Evolutionary conservation across 1,140 invertebrate species (phyloP), one percentile per base, ranked within the genome.

Genomic region (Hestina assimilis): DNA sequence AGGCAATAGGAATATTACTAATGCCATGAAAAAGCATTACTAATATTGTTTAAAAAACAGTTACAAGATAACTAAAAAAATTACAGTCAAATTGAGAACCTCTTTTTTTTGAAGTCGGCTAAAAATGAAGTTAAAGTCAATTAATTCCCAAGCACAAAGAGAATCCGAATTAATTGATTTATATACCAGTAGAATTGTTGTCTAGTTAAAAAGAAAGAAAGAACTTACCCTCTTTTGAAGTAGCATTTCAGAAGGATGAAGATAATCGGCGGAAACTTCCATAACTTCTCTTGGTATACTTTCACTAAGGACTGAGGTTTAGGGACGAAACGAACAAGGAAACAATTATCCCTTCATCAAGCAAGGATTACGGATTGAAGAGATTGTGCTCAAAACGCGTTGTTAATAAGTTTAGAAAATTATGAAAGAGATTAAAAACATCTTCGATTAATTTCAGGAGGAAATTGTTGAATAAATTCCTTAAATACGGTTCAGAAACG

Each of bases 321-420:
- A 42, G 26, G 26, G 42, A 17, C 1, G 11, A 9, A 43, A 3
- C 9, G 23, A 48, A 45, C 40, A 54, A 45, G 42, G 31, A 55
- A 46, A 46, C 47, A 48, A 57, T 57, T 42, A 57, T 42, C 15
- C 21, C 15, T 35, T 15, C 42, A 41, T 56, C 43, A 20, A 33
- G 31, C 26, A 23, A 48, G 45, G 38, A 48, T 48, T 57, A 48
- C 8, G 41, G 24, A 28, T 29, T 21, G 29, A 14, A 29, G 48
- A 33, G 35, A 47, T 47, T 33, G 19, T 15, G 29, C 4, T 46
- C 19, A 47, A 12, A 8, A 23, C 19, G 45, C 19, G n/a, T 53
- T 42, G 17, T 43, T 54, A 54, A 53, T 8, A 26, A 42, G 17
- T 42, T 43, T 23, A 53, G 1, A 24, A 45, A 54, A 45, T 46